These are phyloP conservation scores for Rhinatrema bivittatum DNA, from an alignment of 2,797 vertebrate species.

Conservation along the genomic window DNA sequence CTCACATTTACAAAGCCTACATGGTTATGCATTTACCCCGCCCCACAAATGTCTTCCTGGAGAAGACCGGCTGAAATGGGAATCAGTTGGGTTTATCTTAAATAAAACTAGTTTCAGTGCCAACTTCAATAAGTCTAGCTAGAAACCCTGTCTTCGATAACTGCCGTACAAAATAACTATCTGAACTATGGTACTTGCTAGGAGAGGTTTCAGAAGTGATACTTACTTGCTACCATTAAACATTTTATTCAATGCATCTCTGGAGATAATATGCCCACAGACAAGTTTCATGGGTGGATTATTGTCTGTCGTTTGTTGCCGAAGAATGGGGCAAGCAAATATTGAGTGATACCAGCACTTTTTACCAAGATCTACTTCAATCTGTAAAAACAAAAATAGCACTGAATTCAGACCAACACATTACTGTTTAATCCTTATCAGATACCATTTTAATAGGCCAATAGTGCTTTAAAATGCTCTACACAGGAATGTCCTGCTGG, in stretches of 20 bases:
- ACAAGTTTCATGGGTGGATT: conserved; percentile 78
- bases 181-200: not conserved
- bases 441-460: not conserved
- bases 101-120: too few relatives aligned
- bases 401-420: not conserved
- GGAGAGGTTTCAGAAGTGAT: conserved; percentile 5
- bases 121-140: too few relatives aligned
- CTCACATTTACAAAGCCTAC: too few relatives aligned
- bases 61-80: too few relatives aligned
- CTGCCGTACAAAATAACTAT: not conserved
- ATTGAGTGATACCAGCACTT: conserved; percentile 80
- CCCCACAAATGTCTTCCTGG: too few relatives aligned
- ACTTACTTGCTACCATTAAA: conserved; percentile 83
- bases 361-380: conserved; percentile 75
- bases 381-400: conserved; percentile 42
- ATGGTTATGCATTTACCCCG: too few relatives aligned
- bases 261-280: conserved; percentile 77
- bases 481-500: too few relatives aligned
- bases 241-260: conserved; percentile 81
- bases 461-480: too few relatives aligned
- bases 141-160: not conserved
- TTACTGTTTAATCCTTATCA: not conserved
- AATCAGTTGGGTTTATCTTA: too few relatives aligned
- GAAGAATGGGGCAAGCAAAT: conserved; percentile 77
- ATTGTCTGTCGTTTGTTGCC: conserved; percentile 76